Conservation (phyloP, 1,140 invertebrate genomes). For the Piezodorus guildinii region DNA sequence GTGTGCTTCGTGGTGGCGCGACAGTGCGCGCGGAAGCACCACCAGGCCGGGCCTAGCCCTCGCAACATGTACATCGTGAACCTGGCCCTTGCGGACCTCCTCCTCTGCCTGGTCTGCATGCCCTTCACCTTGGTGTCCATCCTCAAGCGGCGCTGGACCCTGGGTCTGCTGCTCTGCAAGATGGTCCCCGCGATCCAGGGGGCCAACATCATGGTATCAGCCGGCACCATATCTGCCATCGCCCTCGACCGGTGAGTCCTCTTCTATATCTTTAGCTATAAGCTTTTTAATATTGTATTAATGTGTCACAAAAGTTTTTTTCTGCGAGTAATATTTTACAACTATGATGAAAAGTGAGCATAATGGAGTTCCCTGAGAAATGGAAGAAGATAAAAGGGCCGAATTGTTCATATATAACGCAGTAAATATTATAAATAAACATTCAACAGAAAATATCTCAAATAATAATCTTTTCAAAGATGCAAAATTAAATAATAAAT, state of each 20-base stretch:
- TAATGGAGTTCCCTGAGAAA: too few species aligned
- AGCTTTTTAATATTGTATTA: too few species aligned
- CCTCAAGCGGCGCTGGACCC: conserved; percentile 32
- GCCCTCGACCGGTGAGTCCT: conserved; percentile 41
- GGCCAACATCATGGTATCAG: conserved; percentile 48
- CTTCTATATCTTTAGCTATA: too few species aligned
- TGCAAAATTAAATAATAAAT: too few species aligned
- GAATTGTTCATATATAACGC: too few species aligned
- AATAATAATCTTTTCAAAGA: too few species aligned
- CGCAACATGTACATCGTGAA: conserved; percentile 53
- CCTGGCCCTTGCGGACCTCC: conserved; percentile 44
- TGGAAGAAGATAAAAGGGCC: too few species aligned
- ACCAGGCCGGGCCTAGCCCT: conserved; percentile 33
- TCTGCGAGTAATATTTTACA: too few species aligned
- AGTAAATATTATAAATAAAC: too few species aligned
- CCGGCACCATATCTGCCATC: conserved; percentile 47
- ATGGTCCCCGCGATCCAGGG: conserved; percentile 42
- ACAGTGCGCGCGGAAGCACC: conserved; percentile 36
- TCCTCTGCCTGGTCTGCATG: conserved; percentile 44
- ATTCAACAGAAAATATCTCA: too few species aligned
- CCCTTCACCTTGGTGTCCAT: conserved; percentile 42
- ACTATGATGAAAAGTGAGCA: too few species aligned
- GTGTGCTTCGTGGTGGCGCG: conserved; percentile 35
- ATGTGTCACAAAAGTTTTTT: too few species aligned
- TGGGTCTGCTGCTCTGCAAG: conserved; percentile 42